Conservation (phyloP, 92 coral and sea anemone genomes). For the Siderastrea radians region DNA sequence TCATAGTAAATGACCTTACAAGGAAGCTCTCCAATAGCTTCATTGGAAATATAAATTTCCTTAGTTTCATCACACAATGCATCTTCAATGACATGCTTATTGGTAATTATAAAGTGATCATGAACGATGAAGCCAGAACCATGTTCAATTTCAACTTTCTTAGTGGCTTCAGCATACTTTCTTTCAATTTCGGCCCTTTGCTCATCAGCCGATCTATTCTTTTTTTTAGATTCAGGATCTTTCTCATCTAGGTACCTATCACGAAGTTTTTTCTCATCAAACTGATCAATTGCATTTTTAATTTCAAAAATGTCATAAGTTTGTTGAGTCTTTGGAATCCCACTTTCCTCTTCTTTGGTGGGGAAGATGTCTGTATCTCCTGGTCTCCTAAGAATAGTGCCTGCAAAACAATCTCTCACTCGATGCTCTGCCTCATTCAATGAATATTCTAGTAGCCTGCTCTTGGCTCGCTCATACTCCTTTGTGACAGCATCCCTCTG, state of each 20-base stretch:
- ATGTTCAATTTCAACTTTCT: slow-evolving; percentile 14
- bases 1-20: background rate
- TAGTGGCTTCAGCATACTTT: background rate
- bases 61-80: background rate
- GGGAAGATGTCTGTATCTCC: slow-evolving; percentile 9
- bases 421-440: background rate
- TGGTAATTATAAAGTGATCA: slow-evolving; percentile 6
- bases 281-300: background rate
- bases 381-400: background rate
- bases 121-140: slow-evolving; percentile 16
- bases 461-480: background rate
- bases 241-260: background rate
- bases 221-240: background rate
- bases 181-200: background rate
- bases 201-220: background rate
- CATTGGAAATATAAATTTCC: background rate
- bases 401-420: slow-evolving; percentile 13
- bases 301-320: slow-evolving; percentile 18
- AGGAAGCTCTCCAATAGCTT: background rate
- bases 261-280: background rate
- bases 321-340: background rate
- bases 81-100: slow-evolving; percentile 9
- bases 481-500: background rate
- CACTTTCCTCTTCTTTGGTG: background rate
- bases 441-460: background rate